phyloP scores from a whole-genome alignment of 2,113 vertebrate species.

The Odocoileus virginianus region DNA sequence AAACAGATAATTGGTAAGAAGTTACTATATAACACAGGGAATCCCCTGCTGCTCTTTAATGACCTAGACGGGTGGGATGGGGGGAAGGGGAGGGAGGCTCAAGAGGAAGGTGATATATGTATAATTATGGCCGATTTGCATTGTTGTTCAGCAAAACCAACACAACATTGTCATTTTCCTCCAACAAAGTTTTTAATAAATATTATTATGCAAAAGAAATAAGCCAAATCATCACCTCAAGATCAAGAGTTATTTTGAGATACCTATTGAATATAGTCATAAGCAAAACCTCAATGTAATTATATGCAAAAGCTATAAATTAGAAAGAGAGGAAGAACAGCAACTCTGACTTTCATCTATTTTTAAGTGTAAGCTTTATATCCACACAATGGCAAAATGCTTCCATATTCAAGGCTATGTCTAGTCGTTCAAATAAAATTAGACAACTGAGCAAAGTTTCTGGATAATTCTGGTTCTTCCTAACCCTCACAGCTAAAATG shows the following conservation, averaged over 20 bases:
- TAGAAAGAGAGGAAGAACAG: not conserved
- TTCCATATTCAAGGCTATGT: not conserved
- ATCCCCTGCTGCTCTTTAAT: not conserved
- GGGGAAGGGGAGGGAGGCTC: not conserved
- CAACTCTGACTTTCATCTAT: not conserved
- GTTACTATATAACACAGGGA: not conserved
- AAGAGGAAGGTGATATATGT: not conserved
- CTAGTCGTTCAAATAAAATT: not conserved
- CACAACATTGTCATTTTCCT: not conserved
- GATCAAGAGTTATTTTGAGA: not conserved
- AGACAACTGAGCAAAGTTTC: not conserved
- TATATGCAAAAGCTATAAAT: not conserved
- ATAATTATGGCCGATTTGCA: not conserved
- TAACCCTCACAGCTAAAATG: not conserved
- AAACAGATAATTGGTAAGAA: not conserved
- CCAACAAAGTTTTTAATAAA: not conserved
- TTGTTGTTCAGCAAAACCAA: not conserved
- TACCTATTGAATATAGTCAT: not conserved
- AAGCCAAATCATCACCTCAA: not conserved
- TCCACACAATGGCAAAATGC: not conserved
- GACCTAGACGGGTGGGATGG: not conserved
- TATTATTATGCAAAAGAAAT: not conserved
- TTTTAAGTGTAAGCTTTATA: constrained; percentile 16
- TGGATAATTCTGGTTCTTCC: not conserved
- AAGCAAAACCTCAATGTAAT: not conserved